Conservation (phyloP, 2,888 invertebrate genomes). For the Willowsia nigromaculata region DNA sequence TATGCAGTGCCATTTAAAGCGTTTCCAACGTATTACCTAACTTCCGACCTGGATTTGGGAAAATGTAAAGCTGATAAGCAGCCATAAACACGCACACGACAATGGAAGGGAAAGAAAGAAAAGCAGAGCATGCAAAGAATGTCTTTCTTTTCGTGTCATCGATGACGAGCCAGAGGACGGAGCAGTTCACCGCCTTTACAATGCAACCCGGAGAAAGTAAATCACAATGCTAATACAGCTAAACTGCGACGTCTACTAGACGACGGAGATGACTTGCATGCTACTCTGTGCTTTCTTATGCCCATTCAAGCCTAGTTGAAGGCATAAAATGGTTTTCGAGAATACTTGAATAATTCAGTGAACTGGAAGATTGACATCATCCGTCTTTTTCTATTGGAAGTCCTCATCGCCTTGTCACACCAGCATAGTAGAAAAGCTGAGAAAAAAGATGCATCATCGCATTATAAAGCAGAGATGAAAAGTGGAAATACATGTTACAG, state of each 20-base stretch:
- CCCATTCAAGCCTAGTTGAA: slow-evolving; percentile 33
- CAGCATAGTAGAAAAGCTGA: neutral
- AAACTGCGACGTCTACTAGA: neutral
- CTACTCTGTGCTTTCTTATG: neutral
- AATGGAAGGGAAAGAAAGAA: neutral
- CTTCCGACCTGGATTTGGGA: neutral
- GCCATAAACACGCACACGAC: neutral
- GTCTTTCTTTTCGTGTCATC: neutral
- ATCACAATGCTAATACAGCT: slow-evolving; percentile 17
- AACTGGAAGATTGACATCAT: slow-evolving; percentile 68
- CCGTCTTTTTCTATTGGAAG: slow-evolving; percentile 46
- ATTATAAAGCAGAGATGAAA: neutral
- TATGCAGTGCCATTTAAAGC: neutral
- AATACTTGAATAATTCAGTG: slow-evolving; percentile 61
- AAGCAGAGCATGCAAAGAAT: neutral
- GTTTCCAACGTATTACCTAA: neutral
- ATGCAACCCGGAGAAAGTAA: neutral
- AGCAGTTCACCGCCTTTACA: neutral
- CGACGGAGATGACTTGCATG: neutral
- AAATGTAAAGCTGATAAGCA: neutral
- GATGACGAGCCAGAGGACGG: neutral
- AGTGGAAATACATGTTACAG: slow-evolving; percentile 51
- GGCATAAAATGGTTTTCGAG: slow-evolving; percentile 51
- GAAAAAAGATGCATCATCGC: slow-evolving; percentile 28
- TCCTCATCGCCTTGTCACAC: slow-evolving; percentile 61